Percentiles rank a stretch among this genome's conserved stretches.
Conservation (phyloP, 2,113 vertebrate species). For the Pyrgilauda ruficollis region DNA sequence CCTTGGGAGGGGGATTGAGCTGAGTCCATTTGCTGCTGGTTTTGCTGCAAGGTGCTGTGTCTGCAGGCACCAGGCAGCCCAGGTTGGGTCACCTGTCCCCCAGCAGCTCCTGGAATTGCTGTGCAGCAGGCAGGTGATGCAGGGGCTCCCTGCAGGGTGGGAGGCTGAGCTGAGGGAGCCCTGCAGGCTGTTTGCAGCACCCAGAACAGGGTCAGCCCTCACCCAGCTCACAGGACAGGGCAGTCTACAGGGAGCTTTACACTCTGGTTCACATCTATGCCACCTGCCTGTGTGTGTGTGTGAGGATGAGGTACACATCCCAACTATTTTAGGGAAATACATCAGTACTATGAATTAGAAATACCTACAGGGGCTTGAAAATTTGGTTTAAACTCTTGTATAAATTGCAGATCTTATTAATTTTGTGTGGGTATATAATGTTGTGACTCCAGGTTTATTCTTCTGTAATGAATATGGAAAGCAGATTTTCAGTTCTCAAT, state of each 20-base stretch:
- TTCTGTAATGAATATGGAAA: constrained; percentile 34
- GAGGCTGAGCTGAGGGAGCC: accelerated
- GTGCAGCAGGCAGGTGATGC: background rate
- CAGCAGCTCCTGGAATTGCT: background rate
- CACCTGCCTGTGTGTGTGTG: background rate
- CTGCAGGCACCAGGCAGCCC: background rate
- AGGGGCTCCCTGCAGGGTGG: background rate
- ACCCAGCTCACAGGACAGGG: background rate
- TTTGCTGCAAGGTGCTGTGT: background rate
- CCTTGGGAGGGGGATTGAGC: background rate
- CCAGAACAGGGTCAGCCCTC: background rate
- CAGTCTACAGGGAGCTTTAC: background rate
- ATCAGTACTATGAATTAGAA: background rate
- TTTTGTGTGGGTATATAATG: background rate
- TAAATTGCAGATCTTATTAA: background rate
- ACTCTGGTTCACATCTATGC: background rate
- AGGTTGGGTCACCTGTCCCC: no score
- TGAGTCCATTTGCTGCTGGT: background rate
- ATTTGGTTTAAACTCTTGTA: background rate
- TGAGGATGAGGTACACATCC: background rate
- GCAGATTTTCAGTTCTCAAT: background rate
- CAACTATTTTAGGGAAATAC: background rate
- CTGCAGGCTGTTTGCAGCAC: background rate
- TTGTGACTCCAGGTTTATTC: background rate
- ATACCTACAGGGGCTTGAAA: background rate